phyloP scores from a whole-genome alignment of 2,888 invertebrate species.

The Macrophya alboannulata region DNA sequence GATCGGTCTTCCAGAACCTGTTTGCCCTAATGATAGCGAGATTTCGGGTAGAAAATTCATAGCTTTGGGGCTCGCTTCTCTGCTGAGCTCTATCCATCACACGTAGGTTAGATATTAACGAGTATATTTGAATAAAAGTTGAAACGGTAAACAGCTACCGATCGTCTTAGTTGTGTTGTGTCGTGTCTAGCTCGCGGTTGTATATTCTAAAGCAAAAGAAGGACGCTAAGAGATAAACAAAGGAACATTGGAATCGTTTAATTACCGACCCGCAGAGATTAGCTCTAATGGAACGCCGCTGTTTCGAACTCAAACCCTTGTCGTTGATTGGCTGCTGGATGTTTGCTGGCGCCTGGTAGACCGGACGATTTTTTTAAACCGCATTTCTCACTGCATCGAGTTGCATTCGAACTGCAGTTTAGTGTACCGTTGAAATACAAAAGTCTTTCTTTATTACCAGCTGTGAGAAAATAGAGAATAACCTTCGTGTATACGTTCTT shows the following conservation, averaged over 20 bases:
- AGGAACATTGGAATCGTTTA: constrained; percentile 76
- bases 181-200: not conserved
- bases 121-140: constrained; percentile 44
- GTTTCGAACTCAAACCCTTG: constrained; percentile 61
- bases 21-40: constrained; percentile 45
- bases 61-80: not conserved
- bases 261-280: constrained; percentile 74
- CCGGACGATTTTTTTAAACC: constrained; percentile 51
- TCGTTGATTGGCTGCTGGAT: constrained; percentile 63
- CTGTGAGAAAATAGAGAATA: not conserved
- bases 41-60: constrained; percentile 36
- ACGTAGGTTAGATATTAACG: constrained; percentile 2
- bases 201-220: constrained; percentile 29
- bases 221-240: constrained; percentile 70
- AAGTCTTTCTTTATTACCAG: constrained; percentile 27
- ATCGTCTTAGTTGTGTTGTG: not conserved
- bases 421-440: not conserved
- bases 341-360: constrained; percentile 64
- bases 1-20: constrained; percentile 52
- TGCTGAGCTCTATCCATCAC: constrained; percentile 20
- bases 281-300: constrained; percentile 76
- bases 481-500: no score
- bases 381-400: not conserved
- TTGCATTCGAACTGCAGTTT: not conserved
- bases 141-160: constrained; percentile 39